Base-by-base conservation (phyloP, 1,140 invertebrate genomes). In the Melanaphis sacchari region DNA sequence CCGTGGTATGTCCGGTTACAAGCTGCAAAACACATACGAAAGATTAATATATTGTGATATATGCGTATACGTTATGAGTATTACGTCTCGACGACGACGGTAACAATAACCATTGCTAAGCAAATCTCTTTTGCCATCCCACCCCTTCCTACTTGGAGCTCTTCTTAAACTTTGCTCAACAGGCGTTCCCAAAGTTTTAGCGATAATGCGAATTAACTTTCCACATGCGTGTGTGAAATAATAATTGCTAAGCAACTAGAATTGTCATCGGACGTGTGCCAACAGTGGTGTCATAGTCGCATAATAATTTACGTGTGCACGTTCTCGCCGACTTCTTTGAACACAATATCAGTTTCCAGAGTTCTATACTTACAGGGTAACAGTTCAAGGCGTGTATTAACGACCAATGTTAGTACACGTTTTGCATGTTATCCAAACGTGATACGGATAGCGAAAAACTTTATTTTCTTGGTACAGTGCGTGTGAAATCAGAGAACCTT, bases 1-100 rank as follows among this genome's bases (percentile, higher is more conserved):
- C 97, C 97, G 95, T 97, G 97, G 95, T 98, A 97, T 26, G 97
- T 98, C 94, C 97, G 96, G 95, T 98, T 98, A 96, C 97, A 98
- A 59, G 97, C 97, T 98, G 96, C 88, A 26, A 40, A 90, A 49
- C 89, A 59, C 22, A 52, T 18, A 94, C 94, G 91, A 46, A 76
- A 18, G 84, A 84, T 76, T 4, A 8, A 1, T 31, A 15, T 9
- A 40, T 24, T 84, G 41, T 84, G 40, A 40, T 38, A 36, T 40
- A 40, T n/a, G n/a, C 36, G 21, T 82, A 8, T 22, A 82, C 36
- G 81, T 82, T 59, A 59, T 26, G 54, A 1, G 59, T n/a, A 31
- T 66, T n/a, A n/a, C 31, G 38, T 41, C 9, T 22, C 36, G 24
- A 26, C 82, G 82, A 24, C 7, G 22, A 9, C 24, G 38, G 11